phyloP scores from a whole-genome alignment of 1,140 invertebrate species.

The Neodiprion virginianus region DNA sequence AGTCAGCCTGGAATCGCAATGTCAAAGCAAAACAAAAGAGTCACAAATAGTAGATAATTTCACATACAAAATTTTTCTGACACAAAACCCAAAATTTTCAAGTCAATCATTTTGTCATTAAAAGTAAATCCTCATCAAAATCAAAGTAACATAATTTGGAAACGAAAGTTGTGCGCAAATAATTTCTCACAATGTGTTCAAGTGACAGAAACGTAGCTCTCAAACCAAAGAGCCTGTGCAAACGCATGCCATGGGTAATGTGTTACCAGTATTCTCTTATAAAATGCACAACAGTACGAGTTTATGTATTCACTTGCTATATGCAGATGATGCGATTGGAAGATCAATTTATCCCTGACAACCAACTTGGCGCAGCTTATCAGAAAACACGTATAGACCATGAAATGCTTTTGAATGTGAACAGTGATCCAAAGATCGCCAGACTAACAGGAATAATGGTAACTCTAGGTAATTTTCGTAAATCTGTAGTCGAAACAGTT shows the following conservation, averaged over 20 bases:
- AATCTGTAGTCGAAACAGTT: not conserved
- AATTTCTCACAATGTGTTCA: constrained; percentile 4
- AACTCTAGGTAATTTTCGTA: constrained; percentile 26
- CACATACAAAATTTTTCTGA: not conserved
- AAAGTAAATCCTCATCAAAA: not conserved
- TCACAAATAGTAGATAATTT: not conserved
- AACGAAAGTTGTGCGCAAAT: not conserved
- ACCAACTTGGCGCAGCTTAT: constrained; percentile 30
- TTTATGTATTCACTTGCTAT: not conserved
- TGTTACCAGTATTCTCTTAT: not conserved
- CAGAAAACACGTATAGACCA: constrained; percentile 33
- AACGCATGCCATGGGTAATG: constrained; percentile 2
- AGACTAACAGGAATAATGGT: constrained; percentile 36
- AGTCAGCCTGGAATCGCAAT: no score
- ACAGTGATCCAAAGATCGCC: constrained; percentile 26
- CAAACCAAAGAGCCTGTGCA: not conserved
- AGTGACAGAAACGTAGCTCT: not conserved
- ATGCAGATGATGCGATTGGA: constrained; percentile 29
- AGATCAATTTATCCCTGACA: constrained; percentile 20
- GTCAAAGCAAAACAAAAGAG: not conserved
- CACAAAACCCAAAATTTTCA: constrained; percentile 1
- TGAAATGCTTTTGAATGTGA: constrained; percentile 28
- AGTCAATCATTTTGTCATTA: not conserved
- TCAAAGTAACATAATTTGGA: not conserved
- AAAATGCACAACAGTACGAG: not conserved